phyloP scores from a whole-genome alignment of 2,797 vertebrate species.

The Poecilia picta region DNA sequence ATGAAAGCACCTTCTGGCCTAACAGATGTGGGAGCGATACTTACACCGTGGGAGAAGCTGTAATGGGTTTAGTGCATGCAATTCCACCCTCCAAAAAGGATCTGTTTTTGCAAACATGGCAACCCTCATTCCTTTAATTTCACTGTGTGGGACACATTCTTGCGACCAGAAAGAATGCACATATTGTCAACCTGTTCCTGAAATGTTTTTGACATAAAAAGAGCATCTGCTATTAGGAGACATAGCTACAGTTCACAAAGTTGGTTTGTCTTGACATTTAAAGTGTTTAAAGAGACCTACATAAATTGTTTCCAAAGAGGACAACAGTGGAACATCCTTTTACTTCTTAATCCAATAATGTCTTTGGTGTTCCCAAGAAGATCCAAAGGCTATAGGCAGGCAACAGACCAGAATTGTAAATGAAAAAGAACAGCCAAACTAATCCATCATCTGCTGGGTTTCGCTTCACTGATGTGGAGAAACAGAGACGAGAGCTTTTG shows the following conservation, averaged over 20 bases:
- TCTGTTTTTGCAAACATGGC: slow-evolving; percentile 14
- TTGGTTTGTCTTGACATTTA: slow-evolving; percentile 57
- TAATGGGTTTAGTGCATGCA: slow-evolving; percentile 67
- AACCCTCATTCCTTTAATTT: neutral
- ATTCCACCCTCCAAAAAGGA: slow-evolving; percentile 56
- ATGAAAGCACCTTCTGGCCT: slow-evolving; percentile 64
- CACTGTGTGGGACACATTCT: neutral
- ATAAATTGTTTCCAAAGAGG: slow-evolving; percentile 45
- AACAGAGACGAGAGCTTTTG: slow-evolving; percentile 3
- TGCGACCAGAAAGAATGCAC: neutral
- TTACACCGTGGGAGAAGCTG: slow-evolving; percentile 37
- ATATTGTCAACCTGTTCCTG: slow-evolving; percentile 32
- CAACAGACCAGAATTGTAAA: slow-evolving; percentile 64
- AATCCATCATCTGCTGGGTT: slow-evolving; percentile 54
- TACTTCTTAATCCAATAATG: slow-evolving; percentile 68
- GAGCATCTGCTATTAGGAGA: slow-evolving; percentile 44
- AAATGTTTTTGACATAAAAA: slow-evolving; percentile 52
- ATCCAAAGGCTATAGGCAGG: slow-evolving; percentile 47
- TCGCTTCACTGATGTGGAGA: slow-evolving; percentile 35
- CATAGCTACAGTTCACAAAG: slow-evolving; percentile 64
- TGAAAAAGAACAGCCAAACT: slow-evolving; percentile 19
- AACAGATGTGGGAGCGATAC: slow-evolving; percentile 67
- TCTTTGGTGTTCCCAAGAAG: slow-evolving; percentile 56
- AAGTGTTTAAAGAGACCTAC: slow-evolving; percentile 50
- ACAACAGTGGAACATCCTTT: slow-evolving; percentile 64